Conservation (phyloP, 2,888 invertebrate genomes). For the Rugalucina vietnamica region DNA sequence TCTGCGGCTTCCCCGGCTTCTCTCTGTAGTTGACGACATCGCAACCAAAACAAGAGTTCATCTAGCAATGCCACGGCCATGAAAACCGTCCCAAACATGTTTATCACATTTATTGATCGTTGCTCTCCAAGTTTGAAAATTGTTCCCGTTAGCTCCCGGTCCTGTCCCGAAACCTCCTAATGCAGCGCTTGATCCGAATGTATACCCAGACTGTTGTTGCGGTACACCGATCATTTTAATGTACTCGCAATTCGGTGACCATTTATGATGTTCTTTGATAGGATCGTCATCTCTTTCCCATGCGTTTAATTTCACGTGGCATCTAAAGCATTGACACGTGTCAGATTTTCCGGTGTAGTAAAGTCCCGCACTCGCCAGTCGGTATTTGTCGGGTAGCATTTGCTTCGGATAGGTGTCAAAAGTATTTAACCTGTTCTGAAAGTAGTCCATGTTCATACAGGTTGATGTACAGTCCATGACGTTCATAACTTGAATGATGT, state of each 20-base stretch:
- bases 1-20: background rate
- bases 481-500: background rate
- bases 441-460: conserved; percentile 7
- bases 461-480: background rate
- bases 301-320: background rate
- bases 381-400: background rate
- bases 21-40: background rate
- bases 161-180: background rate
- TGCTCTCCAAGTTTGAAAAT: background rate
- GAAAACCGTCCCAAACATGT: background rate
- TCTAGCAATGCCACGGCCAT: background rate
- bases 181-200: background rate
- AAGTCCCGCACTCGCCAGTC: conserved; percentile 9
- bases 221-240: background rate
- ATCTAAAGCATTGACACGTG: background rate
- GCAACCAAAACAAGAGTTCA: background rate
- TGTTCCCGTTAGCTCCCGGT: background rate
- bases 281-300: background rate
- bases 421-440: background rate
- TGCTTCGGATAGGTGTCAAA: conserved; percentile 11
- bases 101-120: background rate
- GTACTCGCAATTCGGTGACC: background rate
- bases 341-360: conserved; percentile 17
- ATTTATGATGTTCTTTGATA: conserved; percentile 7
- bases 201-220: background rate